Base-by-base conservation (phyloP, 2,888 invertebrate species). In the Nephrotoma appendiculata region DNA sequence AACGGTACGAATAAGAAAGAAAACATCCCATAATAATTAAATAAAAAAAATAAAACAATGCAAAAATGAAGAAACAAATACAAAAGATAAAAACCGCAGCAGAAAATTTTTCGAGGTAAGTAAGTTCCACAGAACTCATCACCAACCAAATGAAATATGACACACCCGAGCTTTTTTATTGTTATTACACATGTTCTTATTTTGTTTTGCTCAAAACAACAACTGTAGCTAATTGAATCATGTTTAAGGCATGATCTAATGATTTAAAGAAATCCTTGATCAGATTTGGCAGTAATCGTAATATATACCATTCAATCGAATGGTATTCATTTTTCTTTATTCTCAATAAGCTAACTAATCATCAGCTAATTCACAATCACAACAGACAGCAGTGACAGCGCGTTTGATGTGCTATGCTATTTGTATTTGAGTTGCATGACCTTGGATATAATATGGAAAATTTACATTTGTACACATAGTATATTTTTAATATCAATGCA, bases 21-120 rank as follows among this genome's bases (percentile, higher is more conserved):
- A 83, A 12, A 7, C 31, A 84, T 42, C 84, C 42, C 41, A 6
- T 84, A n/a, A 48, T 12, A 48, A 48, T 31, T 31, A 31, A 84
- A 84, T 41, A 83, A 41, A 83, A 41, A 83, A 85, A 43, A 15
- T 42, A 0, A 85, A 85, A 44, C 45, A 15, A 85, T 85, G 85
- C 42, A 87, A 88, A 87, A 88, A 91, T 91, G 91, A 91, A 91
- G 89, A 91, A 91, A 89, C 91, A 91, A 90, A 90, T 91, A 89
- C 91, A 91, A 86, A 91, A 91, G 90, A 90, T 91, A 57, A 91
- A 91, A 91, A 91, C 90, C 88, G 91, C 91, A 87, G 91, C 91
- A 88, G 91, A 91, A 89, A 91, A 90, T 89, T 89, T 91, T 88
- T 91, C 91, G 89, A 90, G 91, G 91, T 91, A 90, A 90, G 91